Base-by-base conservation (phyloP, 2,888 invertebrate species). In the Drosophila incognita region DNA sequence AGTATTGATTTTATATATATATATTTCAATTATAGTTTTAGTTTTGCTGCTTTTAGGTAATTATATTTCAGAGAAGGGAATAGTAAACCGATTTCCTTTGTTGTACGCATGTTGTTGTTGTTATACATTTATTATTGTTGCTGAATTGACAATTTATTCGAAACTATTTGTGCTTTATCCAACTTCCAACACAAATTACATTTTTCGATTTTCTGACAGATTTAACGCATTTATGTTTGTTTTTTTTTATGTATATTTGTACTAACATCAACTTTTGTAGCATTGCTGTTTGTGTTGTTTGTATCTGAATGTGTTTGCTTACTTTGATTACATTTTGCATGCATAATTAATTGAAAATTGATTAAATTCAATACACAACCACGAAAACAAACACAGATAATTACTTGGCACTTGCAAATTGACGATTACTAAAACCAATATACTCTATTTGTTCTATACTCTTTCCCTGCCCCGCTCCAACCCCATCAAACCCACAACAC, bases 301-400 rank as follows among this genome's bases (percentile, higher is more conserved):
- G 36, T 18, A 36, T 36, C 13, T 35, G 46, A 21, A 54, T 38
- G 27, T 27, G 27, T 60, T 77, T 71, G 68, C 76, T 73, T 52
- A 67, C 63, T 52, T 63, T 74, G 61, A 79, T 70, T 74, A 81
- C 66, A 65, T 65, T 81, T 53, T 63, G 79, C 74, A 81, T 79
- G 79, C 72, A 79, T 70, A 60, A 69, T 79, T 52, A 79, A 77
- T 78, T 64, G 31, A 46, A 61, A 81, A 69, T 79, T 77, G 66
- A 73, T 78, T 69, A 60, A 40, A 70, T 42, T 40, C 29, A 24
- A 33, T 49, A 53, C 31, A 61, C 40, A 27, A 35, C 21, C 48
- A 61, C 29, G 52, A 33, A 51, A 29, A 54, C 48, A 46, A 46
- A 49, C 36, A 63, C 2, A 69, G 38, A 73, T 68, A 77, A 57